A percentile compares a stretch with the other conserved stretches of the same genome.
Evolutionary conservation across 2,797 vertebrate genomes (phyloP).

Genomic region (Ambastaia sidthimunki): DNA sequence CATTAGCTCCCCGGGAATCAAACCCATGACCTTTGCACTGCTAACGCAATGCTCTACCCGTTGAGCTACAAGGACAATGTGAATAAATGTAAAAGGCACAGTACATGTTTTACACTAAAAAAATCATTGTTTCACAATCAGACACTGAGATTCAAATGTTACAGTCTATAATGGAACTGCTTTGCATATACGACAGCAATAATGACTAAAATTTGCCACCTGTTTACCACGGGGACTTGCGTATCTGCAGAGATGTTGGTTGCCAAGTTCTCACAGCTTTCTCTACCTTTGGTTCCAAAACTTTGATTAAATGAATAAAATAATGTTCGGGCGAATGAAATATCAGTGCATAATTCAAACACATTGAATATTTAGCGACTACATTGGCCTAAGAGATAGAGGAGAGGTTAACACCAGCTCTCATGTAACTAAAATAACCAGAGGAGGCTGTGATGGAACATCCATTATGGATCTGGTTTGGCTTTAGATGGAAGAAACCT

Average conservation of each 20-base stretch:
- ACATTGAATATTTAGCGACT: conserved; percentile 69
- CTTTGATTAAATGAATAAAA: conserved; percentile 65
- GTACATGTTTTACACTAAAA: not conserved
- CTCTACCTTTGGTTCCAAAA: conserved; percentile 5
- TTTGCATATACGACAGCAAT: conserved; percentile 34
- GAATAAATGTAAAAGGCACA: too few relatives aligned
- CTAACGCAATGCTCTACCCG: too few relatives aligned
- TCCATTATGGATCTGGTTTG: conserved; percentile 42
- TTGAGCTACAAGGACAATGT: too few relatives aligned
- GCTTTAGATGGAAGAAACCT: not conserved
- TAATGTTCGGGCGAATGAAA: conserved; percentile 56
- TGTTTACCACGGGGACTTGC: conserved; percentile 18
- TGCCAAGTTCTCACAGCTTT: not conserved
- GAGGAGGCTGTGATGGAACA: not conserved
- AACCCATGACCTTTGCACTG: too few relatives aligned
- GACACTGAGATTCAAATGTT: conserved; percentile 3
- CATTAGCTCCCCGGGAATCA: too few relatives aligned
- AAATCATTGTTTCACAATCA: conserved; percentile 3
- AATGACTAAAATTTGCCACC: conserved; percentile 37
- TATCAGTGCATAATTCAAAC: conserved; percentile 73
- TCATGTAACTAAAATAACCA: conserved; percentile 43
- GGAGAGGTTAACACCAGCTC: conserved; percentile 18
- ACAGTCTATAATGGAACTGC: conserved; percentile 18
- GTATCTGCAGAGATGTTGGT: conserved; percentile 35
- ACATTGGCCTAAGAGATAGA: conserved; percentile 9